Evolutionary conservation across 2,797 vertebrate species (phyloP).

Genomic region (Eremophila alpestris): DNA sequence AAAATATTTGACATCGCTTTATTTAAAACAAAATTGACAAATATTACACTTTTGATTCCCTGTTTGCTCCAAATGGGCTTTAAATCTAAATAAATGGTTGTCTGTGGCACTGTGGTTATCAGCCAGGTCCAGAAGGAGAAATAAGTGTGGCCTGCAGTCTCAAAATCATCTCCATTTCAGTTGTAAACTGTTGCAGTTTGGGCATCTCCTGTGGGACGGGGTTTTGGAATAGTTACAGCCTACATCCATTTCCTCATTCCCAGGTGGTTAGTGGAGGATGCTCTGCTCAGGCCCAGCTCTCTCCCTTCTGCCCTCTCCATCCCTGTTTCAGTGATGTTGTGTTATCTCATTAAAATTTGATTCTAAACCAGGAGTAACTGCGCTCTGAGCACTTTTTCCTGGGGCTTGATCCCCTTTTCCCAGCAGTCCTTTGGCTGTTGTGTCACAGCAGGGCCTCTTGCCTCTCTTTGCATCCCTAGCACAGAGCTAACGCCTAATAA

Average conservation of each 20-base stretch:
- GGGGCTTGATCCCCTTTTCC: neutral
- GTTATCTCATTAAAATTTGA: neutral
- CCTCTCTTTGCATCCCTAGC: neutral
- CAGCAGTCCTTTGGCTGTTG: accelerated
- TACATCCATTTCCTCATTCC: neutral
- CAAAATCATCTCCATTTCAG: neutral
- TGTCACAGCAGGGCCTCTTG: neutral
- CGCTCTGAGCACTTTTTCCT: accelerated
- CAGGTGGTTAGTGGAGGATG: neutral
- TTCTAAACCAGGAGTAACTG: neutral
- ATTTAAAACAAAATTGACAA: neutral
- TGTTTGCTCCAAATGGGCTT: neutral
- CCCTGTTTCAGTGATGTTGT: neutral
- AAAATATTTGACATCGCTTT: conserved; percentile 33
- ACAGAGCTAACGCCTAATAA: neutral
- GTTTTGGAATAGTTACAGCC: neutral
- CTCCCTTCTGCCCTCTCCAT: neutral
- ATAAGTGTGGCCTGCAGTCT: neutral
- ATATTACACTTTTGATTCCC: neutral
- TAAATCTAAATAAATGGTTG: conserved; percentile 10
- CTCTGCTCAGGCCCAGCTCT: neutral
- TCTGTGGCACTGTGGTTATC: neutral
- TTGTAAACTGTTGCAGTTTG: neutral
- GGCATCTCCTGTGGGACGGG: neutral
- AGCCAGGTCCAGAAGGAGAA: neutral